Conservation (phyloP, 2,888 invertebrate species). For the Stegophylla sp. region DNA sequence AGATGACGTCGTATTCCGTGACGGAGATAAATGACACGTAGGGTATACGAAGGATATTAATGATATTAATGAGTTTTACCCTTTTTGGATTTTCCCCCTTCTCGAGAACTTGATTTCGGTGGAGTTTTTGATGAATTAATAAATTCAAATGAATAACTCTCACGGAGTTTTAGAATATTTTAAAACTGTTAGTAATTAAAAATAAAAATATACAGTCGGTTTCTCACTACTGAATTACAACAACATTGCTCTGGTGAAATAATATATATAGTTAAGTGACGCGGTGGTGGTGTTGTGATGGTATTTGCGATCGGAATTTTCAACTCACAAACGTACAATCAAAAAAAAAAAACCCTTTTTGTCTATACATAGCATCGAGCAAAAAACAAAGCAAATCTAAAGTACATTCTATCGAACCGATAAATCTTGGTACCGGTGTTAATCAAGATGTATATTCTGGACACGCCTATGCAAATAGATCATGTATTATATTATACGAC, state of each 20-base stretch:
- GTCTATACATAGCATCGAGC: no score
- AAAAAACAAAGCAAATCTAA: neutral
- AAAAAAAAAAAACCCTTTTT: neutral
- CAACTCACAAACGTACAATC: neutral
- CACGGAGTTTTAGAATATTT: neutral
- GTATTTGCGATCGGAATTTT: no score
- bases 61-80: constrained; percentile 52
- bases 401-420: neutral
- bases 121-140: constrained; percentile 12
- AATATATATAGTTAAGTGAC: no score
- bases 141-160: neutral
- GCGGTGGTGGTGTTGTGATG: no score
- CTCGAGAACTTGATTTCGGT: neutral
- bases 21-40: constrained; percentile 36
- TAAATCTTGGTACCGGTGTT: neutral
- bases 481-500: no score
- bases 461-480: no score
- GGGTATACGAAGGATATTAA: neutral
- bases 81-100: constrained; percentile 17
- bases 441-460: no score
- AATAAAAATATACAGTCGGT: no score
- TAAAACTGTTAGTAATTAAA: neutral
- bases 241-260: no score
- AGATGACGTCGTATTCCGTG: constrained; percentile 10
- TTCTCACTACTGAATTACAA: no score